Evolutionary conservation across 2,113 vertebrate species (phyloP), one percentile per base, ranked within the genome.

Genomic region (Garra rufa): DNA sequence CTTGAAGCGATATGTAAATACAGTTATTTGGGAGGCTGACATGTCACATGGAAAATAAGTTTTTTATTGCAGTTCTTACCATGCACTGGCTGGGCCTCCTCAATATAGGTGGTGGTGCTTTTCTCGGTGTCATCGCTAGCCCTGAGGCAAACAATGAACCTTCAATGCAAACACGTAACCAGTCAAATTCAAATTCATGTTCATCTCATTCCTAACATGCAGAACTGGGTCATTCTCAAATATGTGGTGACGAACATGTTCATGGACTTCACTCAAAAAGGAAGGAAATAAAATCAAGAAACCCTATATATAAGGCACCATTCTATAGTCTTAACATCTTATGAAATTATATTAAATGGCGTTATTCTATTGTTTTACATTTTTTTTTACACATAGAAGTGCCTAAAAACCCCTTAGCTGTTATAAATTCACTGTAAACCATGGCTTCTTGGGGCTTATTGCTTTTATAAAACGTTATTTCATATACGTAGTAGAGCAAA

Each of bases 121-220:
- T 99, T 99, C 91, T 99, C 97, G 0, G 94, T 95, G 85, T 98
- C 98, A 93, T 99, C 96, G 9, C 92, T 95, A 92, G 94, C 93
- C 92, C 97, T 97, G 92, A 3, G 41, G 83, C 70, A 85, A 17
- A 79, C 69, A 88, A 88, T 81, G 63, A 86, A 86, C 87, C 87
- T 88, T 73, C 77, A 84, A 61, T 69, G 85, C 46, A 85, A 65
- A 84, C 9, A 81, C 34, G 76, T 74, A 83, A 83, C 59, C 15
- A 44, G 65, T 74, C 57, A 76, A 15, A 74, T 82, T 87, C 24
- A 71, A 24, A 59, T 44, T 43, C 26, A 59, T 61, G 41, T 52
- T 41, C 13, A 55, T 46, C 11, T 44, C 24, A 63, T 38, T 50
- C 63, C 70, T 9, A 24, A 24, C 61, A 81, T 81, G 41, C 78